Percentiles rank a stretch among this genome's conserved stretches.
Evolutionary conservation across 2,797 vertebrate genomes (phyloP).

Genomic region (Morelia viridis): DNA sequence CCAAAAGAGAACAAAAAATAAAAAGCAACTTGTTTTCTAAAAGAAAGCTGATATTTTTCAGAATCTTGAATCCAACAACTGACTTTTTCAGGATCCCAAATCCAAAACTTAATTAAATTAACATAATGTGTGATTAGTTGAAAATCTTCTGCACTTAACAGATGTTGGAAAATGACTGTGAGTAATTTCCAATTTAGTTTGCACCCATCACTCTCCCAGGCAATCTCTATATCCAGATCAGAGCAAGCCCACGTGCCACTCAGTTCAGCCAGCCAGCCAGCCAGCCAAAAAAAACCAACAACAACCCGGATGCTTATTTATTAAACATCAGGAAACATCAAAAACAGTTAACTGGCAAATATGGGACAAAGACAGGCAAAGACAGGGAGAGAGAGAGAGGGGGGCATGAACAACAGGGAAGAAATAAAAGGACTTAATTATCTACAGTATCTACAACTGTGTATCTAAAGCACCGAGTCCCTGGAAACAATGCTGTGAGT

Average conservation of each 20-base stretch:
- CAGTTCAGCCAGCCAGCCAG: background rate
- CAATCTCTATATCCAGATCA: background rate
- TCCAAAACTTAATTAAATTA: background rate
- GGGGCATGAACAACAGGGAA: background rate
- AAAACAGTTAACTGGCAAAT: background rate
- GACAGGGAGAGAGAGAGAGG: background rate
- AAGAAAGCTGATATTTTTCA: background rate
- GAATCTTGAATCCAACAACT: background rate
- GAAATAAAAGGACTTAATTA: background rate
- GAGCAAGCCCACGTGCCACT: background rate
- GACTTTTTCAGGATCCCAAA: background rate
- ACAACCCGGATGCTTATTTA: background rate
- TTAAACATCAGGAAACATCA: background rate
- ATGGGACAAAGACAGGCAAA: background rate
- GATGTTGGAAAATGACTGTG: background rate
- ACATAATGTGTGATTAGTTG: background rate
- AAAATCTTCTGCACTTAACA: background rate
- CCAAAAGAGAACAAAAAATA: background rate
- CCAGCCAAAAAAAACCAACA: no score
- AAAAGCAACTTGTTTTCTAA: background rate
- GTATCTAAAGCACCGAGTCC: background rate
- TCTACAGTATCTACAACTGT: background rate
- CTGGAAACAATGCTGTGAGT: background rate
- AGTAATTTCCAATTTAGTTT: background rate
- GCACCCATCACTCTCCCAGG: background rate